Base-by-base conservation (phyloP, 2,797 vertebrate genomes). In the Mycteria americana region DNA sequence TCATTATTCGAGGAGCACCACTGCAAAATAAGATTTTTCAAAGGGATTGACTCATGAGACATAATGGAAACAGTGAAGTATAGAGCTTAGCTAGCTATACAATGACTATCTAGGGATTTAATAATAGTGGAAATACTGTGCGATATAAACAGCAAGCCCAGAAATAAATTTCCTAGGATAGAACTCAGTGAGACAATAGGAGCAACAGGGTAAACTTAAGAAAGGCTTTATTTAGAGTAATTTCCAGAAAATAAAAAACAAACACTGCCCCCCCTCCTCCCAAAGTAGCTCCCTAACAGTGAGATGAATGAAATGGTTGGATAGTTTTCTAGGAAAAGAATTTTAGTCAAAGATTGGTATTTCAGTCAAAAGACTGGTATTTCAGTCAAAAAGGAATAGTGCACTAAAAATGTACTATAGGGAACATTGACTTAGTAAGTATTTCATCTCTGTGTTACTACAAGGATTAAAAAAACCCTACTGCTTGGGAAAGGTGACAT, bases 11-110 rank as follows among this genome's bases (percentile, higher is more conserved):
- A 88, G 79, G 41, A 92, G 54, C 65, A 95, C 23, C 45, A 17
- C 53, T n/a, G 72, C 75, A 94, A 91, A 95, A 76, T 45, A 69
- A 83, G 62, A 43, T 78, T 92, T 80, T 92, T 84, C 35, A 30
- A 48, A 67, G 41, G 85, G n/a, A 76, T 35, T 89, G 81, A 67
- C 89, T 89, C 87, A 57, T 7, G 50, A 93, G 85, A 89, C 59
- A 54, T 6, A 31, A 89, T 14, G 28, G 48, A 78, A 86, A 84
- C 50, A 69, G 46, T 18, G 75, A 89, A 89, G 57, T 70, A 35
- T 24, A 72, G 73, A 86, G 76, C 54, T 88, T 73, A 79, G 82
- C 25, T 78, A 74, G 69, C 73, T 91, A 45, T 48, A 39, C 74
- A 43, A 27, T 3, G 9, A 41, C 62, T 83, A 57, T 33, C 51